Percentiles rank a stretch among this genome's conserved stretches.
phyloP scores from a whole-genome alignment of 2,113 vertebrate species.

The Hyla sarda region DNA sequence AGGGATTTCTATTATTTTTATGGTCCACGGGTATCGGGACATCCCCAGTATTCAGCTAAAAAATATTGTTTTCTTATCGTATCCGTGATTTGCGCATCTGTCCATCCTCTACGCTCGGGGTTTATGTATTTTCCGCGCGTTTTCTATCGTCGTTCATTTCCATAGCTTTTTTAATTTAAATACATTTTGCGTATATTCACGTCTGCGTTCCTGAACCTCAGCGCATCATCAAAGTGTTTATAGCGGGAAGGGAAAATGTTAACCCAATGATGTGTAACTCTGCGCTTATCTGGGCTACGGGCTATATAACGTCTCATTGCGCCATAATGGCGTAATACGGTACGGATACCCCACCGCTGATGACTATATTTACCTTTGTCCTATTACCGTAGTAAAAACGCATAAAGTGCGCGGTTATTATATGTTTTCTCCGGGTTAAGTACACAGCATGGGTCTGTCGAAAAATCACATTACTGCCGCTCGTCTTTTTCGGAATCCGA shows the following conservation, averaged over 20 bases:
- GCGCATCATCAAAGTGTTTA: neutral
- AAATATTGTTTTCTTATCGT: too few relatives aligned
- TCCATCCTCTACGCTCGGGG: too few relatives aligned
- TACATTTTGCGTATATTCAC: neutral
- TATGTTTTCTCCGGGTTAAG: neutral
- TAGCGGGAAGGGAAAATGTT: constrained; percentile 8
- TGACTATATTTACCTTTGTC: constrained; percentile 1
- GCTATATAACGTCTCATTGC: neutral
- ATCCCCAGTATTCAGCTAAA: too few relatives aligned
- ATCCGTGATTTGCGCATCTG: too few relatives aligned
- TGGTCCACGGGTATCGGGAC: too few relatives aligned
- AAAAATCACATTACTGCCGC: constrained; percentile 10
- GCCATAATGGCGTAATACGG: neutral
- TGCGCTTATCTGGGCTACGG: neutral
- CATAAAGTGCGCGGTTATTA: neutral
- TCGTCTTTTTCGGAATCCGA: neutral
- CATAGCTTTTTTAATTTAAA: neutral
- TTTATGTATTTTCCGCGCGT: neutral
- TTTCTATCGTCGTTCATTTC: neutral
- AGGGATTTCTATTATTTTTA: too few relatives aligned
- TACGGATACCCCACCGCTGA: neutral
- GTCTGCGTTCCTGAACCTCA: neutral
- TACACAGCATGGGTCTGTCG: neutral
- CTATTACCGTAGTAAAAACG: too few relatives aligned
- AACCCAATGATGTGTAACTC: constrained; percentile 20